phyloP scores from a whole-genome alignment of 2,113 vertebrate species.

The Eudyptes chrysolophus region DNA sequence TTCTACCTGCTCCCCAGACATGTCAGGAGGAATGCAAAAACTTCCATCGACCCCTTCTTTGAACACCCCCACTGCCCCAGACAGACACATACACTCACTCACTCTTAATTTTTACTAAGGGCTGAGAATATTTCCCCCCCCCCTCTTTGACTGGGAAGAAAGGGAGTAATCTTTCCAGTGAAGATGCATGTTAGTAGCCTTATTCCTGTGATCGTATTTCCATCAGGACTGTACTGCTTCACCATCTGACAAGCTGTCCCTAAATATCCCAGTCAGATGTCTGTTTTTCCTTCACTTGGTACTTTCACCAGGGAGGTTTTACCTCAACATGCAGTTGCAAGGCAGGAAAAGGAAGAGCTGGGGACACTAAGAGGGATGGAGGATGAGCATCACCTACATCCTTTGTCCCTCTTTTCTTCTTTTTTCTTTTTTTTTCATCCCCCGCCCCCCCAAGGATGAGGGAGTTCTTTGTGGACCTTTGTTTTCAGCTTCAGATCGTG shows the following conservation, averaged over 20 bases:
- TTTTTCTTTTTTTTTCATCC: too few relatives aligned
- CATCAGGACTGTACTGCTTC: neutral
- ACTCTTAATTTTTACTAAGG: neutral
- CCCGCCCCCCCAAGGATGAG: neutral
- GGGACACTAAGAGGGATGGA: neutral
- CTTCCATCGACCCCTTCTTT: neutral
- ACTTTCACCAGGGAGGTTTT: neutral
- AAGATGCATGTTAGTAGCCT: neutral
- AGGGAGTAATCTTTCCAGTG: neutral
- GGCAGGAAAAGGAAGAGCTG: neutral
- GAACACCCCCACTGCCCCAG: neutral
- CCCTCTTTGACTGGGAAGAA: neutral
- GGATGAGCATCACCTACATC: neutral
- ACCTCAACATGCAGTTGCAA: neutral
- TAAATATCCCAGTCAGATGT: neutral
- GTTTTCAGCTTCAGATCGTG: neutral
- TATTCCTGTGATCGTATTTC: neutral
- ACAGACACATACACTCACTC: neutral
- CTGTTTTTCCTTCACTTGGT: neutral
- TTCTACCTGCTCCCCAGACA: neutral
- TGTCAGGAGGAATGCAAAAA: neutral
- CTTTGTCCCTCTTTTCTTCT: neutral
- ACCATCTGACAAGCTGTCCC: neutral
- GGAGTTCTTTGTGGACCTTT: neutral
- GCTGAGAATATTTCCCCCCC: neutral